Percentiles rank a stretch among this genome's conserved stretches.
phyloP scores from a whole-genome alignment of 2,797 vertebrate genomes.

The Microcaecilia unicolor region DNA sequence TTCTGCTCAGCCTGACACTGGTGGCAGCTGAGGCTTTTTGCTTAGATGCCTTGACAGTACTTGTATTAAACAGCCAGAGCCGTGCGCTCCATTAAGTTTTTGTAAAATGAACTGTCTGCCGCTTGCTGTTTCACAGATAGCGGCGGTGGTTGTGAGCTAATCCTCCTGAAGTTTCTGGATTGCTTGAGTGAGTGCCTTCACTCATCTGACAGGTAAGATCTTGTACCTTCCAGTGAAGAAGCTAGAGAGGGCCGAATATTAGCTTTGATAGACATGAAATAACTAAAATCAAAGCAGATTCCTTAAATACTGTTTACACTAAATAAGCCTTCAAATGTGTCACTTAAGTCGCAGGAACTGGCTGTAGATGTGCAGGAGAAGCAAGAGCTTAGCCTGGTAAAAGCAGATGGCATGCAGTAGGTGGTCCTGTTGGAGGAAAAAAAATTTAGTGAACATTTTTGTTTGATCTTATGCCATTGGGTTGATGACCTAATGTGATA shows the following conservation, averaged over 20 bases:
- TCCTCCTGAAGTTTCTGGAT: conserved; percentile 29
- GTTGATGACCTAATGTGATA: too few species aligned
- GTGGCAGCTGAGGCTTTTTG: conserved; percentile 70
- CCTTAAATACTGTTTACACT: conserved; percentile 1
- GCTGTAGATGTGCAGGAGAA: neutral
- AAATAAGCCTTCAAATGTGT: neutral
- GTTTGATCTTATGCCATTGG: neutral
- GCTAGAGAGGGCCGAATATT: conserved; percentile 1
- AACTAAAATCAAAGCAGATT: conserved; percentile 1
- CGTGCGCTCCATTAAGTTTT: conserved; percentile 77
- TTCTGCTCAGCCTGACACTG: conserved; percentile 65
- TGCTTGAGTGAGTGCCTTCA: conserved; percentile 23
- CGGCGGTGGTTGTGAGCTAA: conserved; percentile 36
- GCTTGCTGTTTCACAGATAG: conserved; percentile 46
- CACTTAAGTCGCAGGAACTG: neutral
- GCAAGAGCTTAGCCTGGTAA: neutral
- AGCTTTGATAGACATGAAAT: neutral
- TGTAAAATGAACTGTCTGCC: conserved; percentile 73
- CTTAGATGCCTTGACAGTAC: conserved; percentile 69
- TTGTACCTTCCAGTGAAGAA: neutral
- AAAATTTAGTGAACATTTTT: neutral
- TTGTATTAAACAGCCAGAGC: conserved; percentile 73
- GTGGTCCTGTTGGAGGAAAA: neutral
- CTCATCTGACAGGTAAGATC: conserved; percentile 19
- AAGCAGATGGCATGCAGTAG: neutral